A percentile compares a stretch with the other conserved stretches of the same genome.
Evolutionary conservation across 2,113 vertebrate species (phyloP).

Genomic region (Tyto alba): DNA sequence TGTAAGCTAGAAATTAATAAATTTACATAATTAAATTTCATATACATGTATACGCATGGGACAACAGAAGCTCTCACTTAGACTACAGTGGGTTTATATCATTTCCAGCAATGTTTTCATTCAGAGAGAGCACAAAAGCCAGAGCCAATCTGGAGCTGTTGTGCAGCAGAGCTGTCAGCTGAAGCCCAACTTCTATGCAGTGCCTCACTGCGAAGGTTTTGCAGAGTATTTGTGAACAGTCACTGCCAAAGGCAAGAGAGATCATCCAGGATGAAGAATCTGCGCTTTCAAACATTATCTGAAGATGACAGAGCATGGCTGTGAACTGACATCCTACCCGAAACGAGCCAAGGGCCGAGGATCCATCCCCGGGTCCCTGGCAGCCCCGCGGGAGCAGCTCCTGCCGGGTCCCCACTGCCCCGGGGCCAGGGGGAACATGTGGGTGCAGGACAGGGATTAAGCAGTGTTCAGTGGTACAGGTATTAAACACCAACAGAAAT

Average conservation of each 20-base stretch:
- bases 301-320: accelerated
- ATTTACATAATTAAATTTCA: background rate
- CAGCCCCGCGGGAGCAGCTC: accelerated
- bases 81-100: background rate
- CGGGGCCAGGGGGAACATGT: accelerated
- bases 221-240: background rate
- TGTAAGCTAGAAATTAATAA: background rate
- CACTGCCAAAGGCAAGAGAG: background rate
- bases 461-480: background rate
- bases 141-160: accelerated
- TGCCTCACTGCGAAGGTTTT: background rate
- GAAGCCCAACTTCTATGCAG: accelerated
- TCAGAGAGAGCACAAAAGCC: background rate
- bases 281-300: background rate
- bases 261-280: background rate
- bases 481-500: background rate
- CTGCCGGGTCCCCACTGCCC: background rate
- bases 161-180: background rate
- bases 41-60: accelerated
- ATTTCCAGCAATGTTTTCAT: accelerated
- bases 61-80: background rate
- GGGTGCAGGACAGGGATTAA: accelerated
- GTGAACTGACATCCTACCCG: accelerated
- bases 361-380: accelerated
- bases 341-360: accelerated